phyloP scores from a whole-genome alignment of 2,888 invertebrate species.

The Julus scanicus region DNA sequence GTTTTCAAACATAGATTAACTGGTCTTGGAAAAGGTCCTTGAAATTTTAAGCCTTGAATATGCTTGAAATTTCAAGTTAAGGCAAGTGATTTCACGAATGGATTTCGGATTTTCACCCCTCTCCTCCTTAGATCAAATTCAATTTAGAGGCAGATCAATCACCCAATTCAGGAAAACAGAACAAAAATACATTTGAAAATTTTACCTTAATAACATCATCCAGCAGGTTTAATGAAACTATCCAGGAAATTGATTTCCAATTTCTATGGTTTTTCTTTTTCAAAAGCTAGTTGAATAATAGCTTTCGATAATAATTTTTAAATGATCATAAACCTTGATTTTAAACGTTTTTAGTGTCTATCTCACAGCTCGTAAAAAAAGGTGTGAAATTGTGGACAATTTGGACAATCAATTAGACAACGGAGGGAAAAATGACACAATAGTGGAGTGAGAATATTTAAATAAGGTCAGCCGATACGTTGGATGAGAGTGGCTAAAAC shows the following conservation, averaged over 20 bases:
- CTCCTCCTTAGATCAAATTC: too few relatives aligned
- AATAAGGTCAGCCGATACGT: not conserved
- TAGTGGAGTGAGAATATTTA: not conserved
- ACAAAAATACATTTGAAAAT: not conserved
- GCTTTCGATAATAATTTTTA: not conserved
- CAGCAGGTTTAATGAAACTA: not conserved
- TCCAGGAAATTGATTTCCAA: not conserved
- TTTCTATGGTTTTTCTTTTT: not conserved
- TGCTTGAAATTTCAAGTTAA: too few relatives aligned
- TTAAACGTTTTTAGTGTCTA: not conserved
- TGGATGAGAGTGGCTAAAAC: not conserved
- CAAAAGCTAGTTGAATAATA: not conserved
- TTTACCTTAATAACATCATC: not conserved
- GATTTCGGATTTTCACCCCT: too few relatives aligned
- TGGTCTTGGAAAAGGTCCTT: too few relatives aligned
- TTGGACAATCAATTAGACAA: not conserved
- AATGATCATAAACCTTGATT: not conserved
- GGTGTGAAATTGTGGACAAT: not conserved
- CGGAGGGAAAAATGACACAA: not conserved
- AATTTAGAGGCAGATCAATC: not conserved
- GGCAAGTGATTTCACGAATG: too few relatives aligned
- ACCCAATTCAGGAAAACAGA: not conserved
- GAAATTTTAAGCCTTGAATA: too few relatives aligned
- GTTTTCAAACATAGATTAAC: too few relatives aligned
- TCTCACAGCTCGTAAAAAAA: not conserved